These are phyloP conservation scores for Leptocoma aspasia DNA, from an alignment of 2,113 vertebrate genomes.

Conservation along the genomic window DNA sequence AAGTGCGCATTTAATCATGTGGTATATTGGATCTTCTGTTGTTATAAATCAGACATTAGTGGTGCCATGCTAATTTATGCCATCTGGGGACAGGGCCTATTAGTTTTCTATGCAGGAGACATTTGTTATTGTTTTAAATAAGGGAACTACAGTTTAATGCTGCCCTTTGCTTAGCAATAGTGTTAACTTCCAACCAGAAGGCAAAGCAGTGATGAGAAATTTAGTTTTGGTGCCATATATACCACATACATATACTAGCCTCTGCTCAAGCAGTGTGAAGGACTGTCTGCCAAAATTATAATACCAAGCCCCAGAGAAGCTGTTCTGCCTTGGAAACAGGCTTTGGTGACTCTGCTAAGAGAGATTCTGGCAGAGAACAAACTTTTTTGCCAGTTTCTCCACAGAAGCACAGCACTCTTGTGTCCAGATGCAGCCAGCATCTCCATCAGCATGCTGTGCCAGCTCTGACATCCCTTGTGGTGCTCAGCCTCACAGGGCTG, in stretches of 20 bases:
- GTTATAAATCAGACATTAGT: slow-evolving; percentile 56
- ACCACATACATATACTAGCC: background rate
- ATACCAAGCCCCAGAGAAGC: background rate
- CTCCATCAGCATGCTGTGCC: background rate
- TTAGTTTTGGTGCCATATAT: background rate
- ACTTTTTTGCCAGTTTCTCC: background rate
- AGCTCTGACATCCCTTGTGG: background rate
- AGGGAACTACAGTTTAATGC: background rate
- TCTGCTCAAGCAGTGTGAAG: background rate
- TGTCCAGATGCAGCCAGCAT: background rate
- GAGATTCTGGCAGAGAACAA: background rate
- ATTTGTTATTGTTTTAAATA: slow-evolving; percentile 43
- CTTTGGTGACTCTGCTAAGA: background rate
- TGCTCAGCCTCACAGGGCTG: background rate
- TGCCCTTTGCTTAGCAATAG: slow-evolving; percentile 47
- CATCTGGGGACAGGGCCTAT: slow-evolving; percentile 51
- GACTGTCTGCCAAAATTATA: background rate
- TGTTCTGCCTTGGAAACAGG: background rate
- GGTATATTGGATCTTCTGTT: slow-evolving; percentile 32
- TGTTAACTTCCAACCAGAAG: slow-evolving; percentile 15
- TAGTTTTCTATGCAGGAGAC: slow-evolving; percentile 43
- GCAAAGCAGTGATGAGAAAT: background rate
- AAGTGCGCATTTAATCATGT: slow-evolving; percentile 57
- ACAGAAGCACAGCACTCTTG: background rate
- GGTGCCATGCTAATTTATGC: slow-evolving; percentile 33